Evolutionary conservation across 2,888 invertebrate species (phyloP), one percentile per base, ranked within the genome.

Genomic region (Lacanobia wlatinum): DNA sequence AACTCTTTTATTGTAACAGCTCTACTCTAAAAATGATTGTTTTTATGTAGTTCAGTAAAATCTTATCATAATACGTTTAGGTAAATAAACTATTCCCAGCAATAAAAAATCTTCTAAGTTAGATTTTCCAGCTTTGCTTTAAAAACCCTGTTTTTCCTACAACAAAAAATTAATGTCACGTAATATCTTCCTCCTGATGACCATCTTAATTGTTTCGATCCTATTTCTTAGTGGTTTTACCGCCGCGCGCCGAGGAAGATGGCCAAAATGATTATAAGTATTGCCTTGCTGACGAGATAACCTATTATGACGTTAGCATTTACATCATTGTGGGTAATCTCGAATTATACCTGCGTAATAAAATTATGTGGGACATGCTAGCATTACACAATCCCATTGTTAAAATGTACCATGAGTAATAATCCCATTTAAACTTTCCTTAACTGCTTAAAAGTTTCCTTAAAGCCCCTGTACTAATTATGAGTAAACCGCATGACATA

Each of bases 301-400:
- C 18, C 16, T 48, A 18, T 7, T 7, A 48, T 18, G 48, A 48
- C 48, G 48, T 48, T 48, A 18, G 1, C 1, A 43, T 43, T 43
- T 43, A 50, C 65, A 34, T 66, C 58, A 62, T 56, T n/a, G 18
- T 50, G 50, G 10, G 12, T 46, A 60, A 52, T 76, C 38, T 40
- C 10, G 28, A 2, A 28, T 8, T 18, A 56, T 10, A 12, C 8
- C 18, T 34, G 38, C 58, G 40, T 59, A 59, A 59, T 21, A 7
- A 14, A 56, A 76, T 40, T 18, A 55, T 34, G 16, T 56, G 10
- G 16, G 43, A 55, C 52, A 28, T 58, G 16, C 18, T 43, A 28
- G 50, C 48, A 38, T 66, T 69, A 58, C 64, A 64, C 34, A 79
- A 80, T 67, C 28, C 8, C 63, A 28, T 53, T 70, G 48, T 58